phyloP scores from a whole-genome alignment of 2,888 invertebrate genomes.

The Blastobasis lacticolella region DNA sequence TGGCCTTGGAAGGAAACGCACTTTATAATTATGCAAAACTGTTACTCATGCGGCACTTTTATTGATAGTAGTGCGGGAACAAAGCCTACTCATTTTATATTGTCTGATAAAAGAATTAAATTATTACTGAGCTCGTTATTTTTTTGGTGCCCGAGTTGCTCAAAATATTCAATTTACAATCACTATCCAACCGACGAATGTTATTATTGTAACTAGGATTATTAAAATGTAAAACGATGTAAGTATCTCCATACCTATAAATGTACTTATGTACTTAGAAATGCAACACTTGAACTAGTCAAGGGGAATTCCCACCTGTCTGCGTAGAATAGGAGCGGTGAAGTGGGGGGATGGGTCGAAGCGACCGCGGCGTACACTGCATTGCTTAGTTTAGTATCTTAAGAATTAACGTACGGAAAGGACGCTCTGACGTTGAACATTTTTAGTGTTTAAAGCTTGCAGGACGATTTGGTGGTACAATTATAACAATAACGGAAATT shows the following conservation, averaged over 20 bases:
- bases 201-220: background rate
- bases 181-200: background rate
- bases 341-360: background rate
- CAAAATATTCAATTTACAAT: background rate
- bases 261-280: background rate
- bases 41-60: constrained; percentile 1
- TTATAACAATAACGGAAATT: too few relatives aligned
- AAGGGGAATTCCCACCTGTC: constrained; percentile 1
- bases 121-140: background rate
- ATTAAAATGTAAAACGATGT: background rate
- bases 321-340: background rate
- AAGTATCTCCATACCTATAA: background rate
- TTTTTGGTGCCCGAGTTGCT: background rate
- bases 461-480: too few relatives aligned
- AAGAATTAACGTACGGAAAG: too few relatives aligned
- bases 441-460: too few relatives aligned
- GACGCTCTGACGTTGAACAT: too few relatives aligned
- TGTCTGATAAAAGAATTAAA: background rate
- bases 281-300: background rate
- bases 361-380: too few relatives aligned
- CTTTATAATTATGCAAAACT: constrained; percentile 1
- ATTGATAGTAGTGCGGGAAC: background rate
- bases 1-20: constrained; percentile 2
- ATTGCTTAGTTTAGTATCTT: too few relatives aligned
- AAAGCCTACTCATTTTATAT: background rate